A percentile compares a stretch with the other conserved stretches of the same genome.
Conservation (phyloP, 2,113 vertebrate genomes). For the Thalassarche chlororhynchos region DNA sequence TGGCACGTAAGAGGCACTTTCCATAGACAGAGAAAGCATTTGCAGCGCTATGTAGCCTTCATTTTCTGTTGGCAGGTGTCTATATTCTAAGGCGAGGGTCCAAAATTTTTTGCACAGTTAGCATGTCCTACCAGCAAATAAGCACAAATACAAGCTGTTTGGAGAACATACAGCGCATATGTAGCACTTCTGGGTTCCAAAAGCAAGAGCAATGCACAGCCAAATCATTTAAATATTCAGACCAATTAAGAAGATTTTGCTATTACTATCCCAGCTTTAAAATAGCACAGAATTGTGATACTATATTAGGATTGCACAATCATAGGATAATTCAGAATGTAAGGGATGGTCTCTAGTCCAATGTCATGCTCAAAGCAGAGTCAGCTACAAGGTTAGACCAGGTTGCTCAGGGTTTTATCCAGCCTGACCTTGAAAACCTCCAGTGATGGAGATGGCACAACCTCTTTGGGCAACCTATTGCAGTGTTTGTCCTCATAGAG, state of each 20-base stretch:
- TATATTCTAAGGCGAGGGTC: conserved; percentile 34
- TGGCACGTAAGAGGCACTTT: conserved; percentile 50
- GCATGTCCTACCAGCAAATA: conserved; percentile 62
- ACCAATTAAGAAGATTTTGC: conserved; percentile 27
- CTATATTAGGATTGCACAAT: not conserved
- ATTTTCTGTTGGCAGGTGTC: conserved; percentile 65
- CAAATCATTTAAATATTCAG: conserved; percentile 29
- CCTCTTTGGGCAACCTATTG: not conserved
- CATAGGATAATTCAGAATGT: not conserved
- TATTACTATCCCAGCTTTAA: not conserved
- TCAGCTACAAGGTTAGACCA: not conserved
- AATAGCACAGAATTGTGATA: not conserved
- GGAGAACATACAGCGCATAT: conserved; percentile 23
- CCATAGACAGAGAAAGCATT: conserved; percentile 55
- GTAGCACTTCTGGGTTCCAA: conserved; percentile 32
- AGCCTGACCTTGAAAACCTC: not conserved
- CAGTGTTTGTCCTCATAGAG: not conserved
- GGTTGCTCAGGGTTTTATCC: not conserved
- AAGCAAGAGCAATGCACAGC: not conserved
- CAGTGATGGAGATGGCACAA: not conserved
- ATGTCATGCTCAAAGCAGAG: not conserved
- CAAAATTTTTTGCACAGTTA: conserved; percentile 65
- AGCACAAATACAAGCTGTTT: conserved; percentile 66
- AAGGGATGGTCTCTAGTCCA: not conserved
- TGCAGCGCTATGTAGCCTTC: conserved; percentile 42